phyloP scores from a whole-genome alignment of 2,797 vertebrate species.

The Fratercula arctica region DNA sequence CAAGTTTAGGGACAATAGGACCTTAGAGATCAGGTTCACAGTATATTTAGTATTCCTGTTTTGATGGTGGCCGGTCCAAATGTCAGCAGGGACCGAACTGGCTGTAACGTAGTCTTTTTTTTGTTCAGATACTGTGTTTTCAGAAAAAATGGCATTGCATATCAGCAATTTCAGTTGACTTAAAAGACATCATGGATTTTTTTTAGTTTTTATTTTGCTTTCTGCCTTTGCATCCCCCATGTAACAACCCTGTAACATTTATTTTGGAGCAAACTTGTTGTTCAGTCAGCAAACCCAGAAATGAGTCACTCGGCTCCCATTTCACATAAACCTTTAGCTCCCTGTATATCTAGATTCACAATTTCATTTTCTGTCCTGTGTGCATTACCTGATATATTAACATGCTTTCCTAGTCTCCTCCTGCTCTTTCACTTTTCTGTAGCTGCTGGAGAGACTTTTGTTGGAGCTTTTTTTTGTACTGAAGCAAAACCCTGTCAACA shows the following conservation, averaged over 20 bases:
- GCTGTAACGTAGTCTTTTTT: not conserved
- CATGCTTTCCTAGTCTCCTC: slow-evolving; percentile 46
- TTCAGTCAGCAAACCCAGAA: slow-evolving; percentile 13
- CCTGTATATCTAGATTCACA: not conserved
- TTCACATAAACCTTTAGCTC: not conserved
- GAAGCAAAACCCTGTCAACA: slow-evolving; percentile 61
- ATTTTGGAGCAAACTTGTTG: not conserved
- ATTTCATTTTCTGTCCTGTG: not conserved
- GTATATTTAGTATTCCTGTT: not conserved
- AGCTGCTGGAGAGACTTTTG: slow-evolving; percentile 62
- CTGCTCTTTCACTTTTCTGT: slow-evolving; percentile 31
- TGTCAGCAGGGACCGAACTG: not conserved
- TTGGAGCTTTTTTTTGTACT: slow-evolving; percentile 37
- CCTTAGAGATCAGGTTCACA: not conserved
- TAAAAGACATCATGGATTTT: not conserved
- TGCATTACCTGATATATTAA: slow-evolving; percentile 31
- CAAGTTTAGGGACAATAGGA: not conserved
- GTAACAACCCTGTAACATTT: not conserved
- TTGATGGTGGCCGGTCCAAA: not conserved
- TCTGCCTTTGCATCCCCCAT: not conserved
- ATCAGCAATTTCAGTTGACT: not conserved
- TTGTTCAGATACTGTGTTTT: not conserved
- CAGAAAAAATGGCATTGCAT: not conserved
- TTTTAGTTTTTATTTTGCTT: not conserved
- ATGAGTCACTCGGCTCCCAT: not conserved